Percentiles rank a stretch among this genome's conserved stretches.
These are phyloP conservation scores for Dolichotis patagonum DNA, from an alignment of 2,113 vertebrate species.

Conservation along the genomic window DNA sequence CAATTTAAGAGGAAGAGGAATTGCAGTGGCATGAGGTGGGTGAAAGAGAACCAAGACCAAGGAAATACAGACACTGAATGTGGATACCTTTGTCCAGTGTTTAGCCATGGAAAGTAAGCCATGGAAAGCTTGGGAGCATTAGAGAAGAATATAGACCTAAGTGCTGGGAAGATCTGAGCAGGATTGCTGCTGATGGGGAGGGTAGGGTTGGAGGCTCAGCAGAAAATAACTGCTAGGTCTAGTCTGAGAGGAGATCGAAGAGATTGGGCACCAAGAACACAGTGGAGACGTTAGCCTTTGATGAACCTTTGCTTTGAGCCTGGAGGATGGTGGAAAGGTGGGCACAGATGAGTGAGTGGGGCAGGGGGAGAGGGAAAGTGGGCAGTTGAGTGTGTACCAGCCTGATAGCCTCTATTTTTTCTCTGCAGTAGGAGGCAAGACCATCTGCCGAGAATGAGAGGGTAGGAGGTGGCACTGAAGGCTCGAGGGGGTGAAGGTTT, in stretches of 20 bases:
- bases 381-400: slow-evolving; percentile 51
- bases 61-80: not conserved
- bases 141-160: not conserved
- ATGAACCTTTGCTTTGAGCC: not conserved
- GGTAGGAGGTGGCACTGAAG: slow-evolving; percentile 67
- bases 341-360: slow-evolving; percentile 25
- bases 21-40: not conserved
- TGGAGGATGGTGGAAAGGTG: not conserved
- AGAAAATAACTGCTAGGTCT: not conserved
- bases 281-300: not conserved
- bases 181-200: not conserved
- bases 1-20: not conserved
- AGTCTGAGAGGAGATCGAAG: not conserved
- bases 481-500: slow-evolving; percentile 68
- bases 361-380: slow-evolving; percentile 7
- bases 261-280: not conserved
- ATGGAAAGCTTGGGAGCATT: not conserved
- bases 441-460: slow-evolving; percentile 72
- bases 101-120: not conserved
- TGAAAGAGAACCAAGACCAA: not conserved
- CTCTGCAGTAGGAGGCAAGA: slow-evolving; percentile 70
- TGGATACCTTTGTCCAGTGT: not conserved
- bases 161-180: not conserved
- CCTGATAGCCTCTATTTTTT: slow-evolving; percentile 75
- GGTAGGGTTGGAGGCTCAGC: not conserved